Evolutionary conservation across 2,888 invertebrate genomes (phyloP).

Genomic region (Chaitophorus viminalis): DNA sequence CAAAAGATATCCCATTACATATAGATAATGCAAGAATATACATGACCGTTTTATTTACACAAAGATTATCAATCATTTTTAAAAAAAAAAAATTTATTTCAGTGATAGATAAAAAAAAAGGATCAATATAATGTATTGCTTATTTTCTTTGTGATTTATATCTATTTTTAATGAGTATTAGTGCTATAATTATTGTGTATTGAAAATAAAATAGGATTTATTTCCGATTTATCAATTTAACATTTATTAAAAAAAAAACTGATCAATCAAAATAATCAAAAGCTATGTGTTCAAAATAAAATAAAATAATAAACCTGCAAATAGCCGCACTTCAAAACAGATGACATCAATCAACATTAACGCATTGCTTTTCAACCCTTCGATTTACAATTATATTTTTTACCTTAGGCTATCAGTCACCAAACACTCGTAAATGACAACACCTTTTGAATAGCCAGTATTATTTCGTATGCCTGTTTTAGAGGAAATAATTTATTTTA

Average conservation of each 20-base stretch:
- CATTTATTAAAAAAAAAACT: conserved; percentile 41
- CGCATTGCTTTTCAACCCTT: conserved; percentile 46
- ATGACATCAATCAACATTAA: conserved; percentile 60
- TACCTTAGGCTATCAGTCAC: conserved; percentile 56
- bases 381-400: conserved; percentile 55
- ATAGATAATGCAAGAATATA: not conserved
- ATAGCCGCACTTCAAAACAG: conserved; percentile 57
- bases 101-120: not conserved
- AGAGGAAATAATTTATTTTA: conserved; percentile 3
- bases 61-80: conserved; percentile 15
- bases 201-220: conserved; percentile 47
- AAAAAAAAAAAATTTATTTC: not conserved
- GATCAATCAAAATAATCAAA: conserved; percentile 54
- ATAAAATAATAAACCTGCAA: conserved; percentile 48
- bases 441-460: conserved; percentile 48
- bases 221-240: conserved; percentile 36
- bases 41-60: not conserved
- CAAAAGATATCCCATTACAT: not conserved
- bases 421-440: conserved; percentile 60
- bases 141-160: conserved; percentile 27
- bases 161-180: conserved; percentile 33
- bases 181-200: conserved; percentile 44
- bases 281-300: conserved; percentile 22
- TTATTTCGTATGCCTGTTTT: conserved; percentile 20
- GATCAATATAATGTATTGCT: conserved; percentile 33